Conservation (phyloP, 2,113 vertebrate genomes). For the Proterorhinus semilunaris region DNA sequence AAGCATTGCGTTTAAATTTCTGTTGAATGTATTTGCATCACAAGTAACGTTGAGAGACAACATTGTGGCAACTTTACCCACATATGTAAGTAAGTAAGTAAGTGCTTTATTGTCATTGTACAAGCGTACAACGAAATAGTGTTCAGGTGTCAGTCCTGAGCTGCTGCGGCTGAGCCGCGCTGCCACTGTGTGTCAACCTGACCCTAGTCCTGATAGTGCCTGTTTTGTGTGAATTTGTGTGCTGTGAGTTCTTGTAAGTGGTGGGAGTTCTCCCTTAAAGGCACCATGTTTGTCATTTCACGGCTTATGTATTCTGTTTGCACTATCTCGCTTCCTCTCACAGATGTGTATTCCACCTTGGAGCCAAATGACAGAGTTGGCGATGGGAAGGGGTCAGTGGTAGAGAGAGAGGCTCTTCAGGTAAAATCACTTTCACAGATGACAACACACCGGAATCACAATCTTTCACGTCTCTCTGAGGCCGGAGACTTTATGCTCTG, state of each 20-base stretch:
- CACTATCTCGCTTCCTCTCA: constrained; percentile 7
- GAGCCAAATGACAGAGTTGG: constrained; percentile 74
- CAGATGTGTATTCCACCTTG: constrained; percentile 73
- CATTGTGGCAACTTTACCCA: too few relatives aligned
- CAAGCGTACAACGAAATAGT: too few relatives aligned
- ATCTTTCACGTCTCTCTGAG: neutral
- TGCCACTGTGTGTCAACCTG: too few relatives aligned
- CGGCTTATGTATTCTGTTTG: neutral
- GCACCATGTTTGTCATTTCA: constrained; percentile 2
- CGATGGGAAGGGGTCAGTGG: constrained; percentile 68
- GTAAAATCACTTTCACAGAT: constrained; percentile 42
- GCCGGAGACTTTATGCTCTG: neutral
- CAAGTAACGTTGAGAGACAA: too few relatives aligned
- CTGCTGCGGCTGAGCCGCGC: too few relatives aligned
- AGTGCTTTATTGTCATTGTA: too few relatives aligned
- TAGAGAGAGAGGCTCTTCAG: constrained; percentile 73
- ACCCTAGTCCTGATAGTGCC: too few relatives aligned
- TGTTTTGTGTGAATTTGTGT: too few relatives aligned
- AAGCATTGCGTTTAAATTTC: too few relatives aligned
- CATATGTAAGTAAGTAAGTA: too few relatives aligned
- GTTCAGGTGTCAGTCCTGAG: too few relatives aligned
- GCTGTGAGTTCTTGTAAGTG: neutral
- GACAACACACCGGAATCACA: neutral
- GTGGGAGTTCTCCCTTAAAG: neutral
- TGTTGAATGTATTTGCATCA: too few relatives aligned